Evolutionary conservation across 2,113 vertebrate species (phyloP).

Genomic region (Cyprinodon variegatus): DNA sequence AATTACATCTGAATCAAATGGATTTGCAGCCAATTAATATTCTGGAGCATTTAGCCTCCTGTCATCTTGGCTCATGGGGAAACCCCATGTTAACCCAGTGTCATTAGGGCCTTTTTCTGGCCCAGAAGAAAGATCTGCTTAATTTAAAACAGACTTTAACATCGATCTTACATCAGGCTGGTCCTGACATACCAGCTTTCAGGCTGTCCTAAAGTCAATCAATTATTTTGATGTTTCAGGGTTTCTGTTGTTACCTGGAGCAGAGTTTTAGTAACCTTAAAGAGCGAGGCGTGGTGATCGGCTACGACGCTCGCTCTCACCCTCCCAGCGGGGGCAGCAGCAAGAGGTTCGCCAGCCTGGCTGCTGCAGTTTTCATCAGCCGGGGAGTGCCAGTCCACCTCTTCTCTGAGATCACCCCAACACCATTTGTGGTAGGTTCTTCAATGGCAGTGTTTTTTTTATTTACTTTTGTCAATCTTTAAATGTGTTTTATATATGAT

Average conservation of each 20-base stretch:
- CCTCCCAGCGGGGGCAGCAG: constrained; percentile 88
- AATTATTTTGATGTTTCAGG: constrained; percentile 71
- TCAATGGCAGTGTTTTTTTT: not conserved
- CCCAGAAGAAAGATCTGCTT: not conserved
- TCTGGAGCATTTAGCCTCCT: too few species aligned
- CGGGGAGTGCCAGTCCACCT: constrained; percentile 89
- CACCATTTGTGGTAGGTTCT: constrained; percentile 93
- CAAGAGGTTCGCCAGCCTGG: constrained; percentile 88
- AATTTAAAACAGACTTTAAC: too few species aligned
- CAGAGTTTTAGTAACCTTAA: constrained; percentile 86
- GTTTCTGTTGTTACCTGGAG: constrained; percentile 92
- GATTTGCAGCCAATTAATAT: too few species aligned
- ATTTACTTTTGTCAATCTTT: not conserved
- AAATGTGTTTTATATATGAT: not conserved
- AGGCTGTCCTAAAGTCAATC: not conserved
- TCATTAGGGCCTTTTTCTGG: not conserved
- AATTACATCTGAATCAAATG: too few species aligned
- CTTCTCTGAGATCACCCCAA: constrained; percentile 91
- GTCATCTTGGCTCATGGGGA: not conserved
- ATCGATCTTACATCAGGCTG: not conserved
- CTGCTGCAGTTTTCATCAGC: constrained; percentile 88
- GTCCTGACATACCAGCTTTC: not conserved
- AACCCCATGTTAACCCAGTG: too few species aligned
- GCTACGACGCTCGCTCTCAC: constrained; percentile 91
- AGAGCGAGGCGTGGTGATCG: constrained; percentile 90